Percentiles rank a stretch among this genome's conserved stretches.
Conservation (phyloP, 2,797 vertebrate species). For the Manis crassicaudata region DNA sequence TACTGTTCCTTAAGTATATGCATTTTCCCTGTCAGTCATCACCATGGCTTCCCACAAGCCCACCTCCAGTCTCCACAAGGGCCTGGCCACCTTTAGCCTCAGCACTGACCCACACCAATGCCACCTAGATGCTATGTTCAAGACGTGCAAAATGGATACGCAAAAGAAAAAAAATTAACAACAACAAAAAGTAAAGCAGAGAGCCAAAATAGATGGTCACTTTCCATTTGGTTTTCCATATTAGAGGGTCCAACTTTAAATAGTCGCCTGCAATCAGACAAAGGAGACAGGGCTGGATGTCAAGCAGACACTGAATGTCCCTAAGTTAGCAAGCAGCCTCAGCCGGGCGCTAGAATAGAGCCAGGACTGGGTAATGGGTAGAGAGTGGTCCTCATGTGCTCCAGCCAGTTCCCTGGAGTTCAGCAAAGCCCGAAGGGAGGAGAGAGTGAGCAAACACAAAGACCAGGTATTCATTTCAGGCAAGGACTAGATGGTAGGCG, state of each 20-base stretch:
- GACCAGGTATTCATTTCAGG: neutral
- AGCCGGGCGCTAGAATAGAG: neutral
- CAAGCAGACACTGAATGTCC: neutral
- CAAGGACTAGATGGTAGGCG: neutral
- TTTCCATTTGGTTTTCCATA: neutral
- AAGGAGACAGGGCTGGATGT: neutral
- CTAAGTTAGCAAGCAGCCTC: neutral
- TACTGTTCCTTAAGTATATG: rapidly evolving
- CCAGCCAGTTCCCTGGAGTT: neutral
- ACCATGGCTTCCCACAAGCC: neutral
- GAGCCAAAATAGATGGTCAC: neutral
- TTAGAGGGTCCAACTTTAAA: neutral
- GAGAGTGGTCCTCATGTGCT: neutral
- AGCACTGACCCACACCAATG: neutral
- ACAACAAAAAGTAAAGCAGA: neutral
- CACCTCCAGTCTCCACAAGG: neutral
- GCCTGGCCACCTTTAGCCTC: neutral
- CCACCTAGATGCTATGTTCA: neutral
- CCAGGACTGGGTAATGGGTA: too few species aligned
- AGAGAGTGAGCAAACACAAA: neutral
- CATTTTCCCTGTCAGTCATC: neutral
- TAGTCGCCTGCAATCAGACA: neutral
- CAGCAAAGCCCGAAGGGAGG: neutral
- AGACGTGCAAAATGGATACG: neutral
- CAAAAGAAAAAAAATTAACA: neutral